Evolutionary conservation across 2,888 invertebrate species (phyloP).

Genomic region (Boloria selene): DNA sequence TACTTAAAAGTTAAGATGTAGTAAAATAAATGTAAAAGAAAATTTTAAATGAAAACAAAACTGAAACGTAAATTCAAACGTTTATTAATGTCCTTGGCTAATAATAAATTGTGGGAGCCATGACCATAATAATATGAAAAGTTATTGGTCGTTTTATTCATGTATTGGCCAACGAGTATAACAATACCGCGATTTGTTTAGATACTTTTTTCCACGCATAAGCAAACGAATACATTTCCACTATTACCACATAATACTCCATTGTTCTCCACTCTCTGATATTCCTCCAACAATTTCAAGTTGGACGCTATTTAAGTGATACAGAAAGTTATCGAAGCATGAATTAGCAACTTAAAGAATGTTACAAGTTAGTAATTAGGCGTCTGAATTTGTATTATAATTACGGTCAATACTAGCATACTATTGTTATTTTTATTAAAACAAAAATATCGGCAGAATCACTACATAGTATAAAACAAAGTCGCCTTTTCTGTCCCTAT

Average conservation of each 20-base stretch:
- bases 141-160: slow-evolving; percentile 61
- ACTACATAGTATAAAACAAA: too few relatives aligned
- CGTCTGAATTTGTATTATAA: slow-evolving; percentile 47
- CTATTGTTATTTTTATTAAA: not conserved
- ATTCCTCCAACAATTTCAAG: slow-evolving; percentile 75
- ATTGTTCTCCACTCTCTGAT: slow-evolving; percentile 79
- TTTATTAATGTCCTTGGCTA: slow-evolving; percentile 37
- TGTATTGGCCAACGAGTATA: slow-evolving; percentile 64
- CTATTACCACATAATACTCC: slow-evolving; percentile 82
- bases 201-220: slow-evolving; percentile 78
- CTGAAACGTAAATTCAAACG: slow-evolving; percentile 30
- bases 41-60: slow-evolving; percentile 13
- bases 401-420: not conserved
- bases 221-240: slow-evolving; percentile 80
- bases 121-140: slow-evolving; percentile 52
- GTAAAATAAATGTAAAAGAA: slow-evolving; percentile 3
- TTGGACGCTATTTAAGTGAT: slow-evolving; percentile 68
- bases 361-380: slow-evolving; percentile 62
- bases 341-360: slow-evolving; percentile 60
- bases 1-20: not conserved
- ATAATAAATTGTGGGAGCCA: slow-evolving; percentile 45
- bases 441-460: too few relatives aligned
- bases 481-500: too few relatives aligned
- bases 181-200: slow-evolving; percentile 80
- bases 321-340: slow-evolving; percentile 71